Conservation (phyloP, 1,140 invertebrate species). For the Gryllus bimaculatus region DNA sequence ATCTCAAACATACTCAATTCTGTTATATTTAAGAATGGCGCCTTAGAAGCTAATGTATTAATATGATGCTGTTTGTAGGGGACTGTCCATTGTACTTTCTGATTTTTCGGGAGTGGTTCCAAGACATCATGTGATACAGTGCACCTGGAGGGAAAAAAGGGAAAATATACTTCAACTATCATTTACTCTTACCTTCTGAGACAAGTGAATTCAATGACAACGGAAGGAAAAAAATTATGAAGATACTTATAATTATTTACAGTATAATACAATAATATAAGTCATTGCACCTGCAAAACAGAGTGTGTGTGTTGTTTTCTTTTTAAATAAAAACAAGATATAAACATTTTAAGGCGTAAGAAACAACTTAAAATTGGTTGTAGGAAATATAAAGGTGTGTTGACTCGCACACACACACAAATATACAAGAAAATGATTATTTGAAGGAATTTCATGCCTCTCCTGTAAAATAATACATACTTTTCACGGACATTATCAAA, state of each 20-base stretch:
- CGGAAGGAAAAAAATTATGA: neutral
- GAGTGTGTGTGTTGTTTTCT: neutral
- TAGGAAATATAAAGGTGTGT: too few relatives aligned
- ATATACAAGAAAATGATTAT: too few relatives aligned
- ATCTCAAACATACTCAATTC: conserved; percentile 6
- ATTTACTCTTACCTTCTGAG: neutral
- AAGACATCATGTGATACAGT: conserved; percentile 54
- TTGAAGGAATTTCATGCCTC: too few relatives aligned
- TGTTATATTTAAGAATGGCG: neutral
- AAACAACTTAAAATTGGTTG: too few relatives aligned
- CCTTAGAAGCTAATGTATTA: neutral
- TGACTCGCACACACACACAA: too few relatives aligned
- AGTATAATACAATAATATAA: neutral
- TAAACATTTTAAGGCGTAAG: too few relatives aligned
- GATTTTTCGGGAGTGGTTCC: conserved; percentile 44
- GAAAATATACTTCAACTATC: neutral
- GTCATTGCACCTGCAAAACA: neutral
- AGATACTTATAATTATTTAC: neutral
- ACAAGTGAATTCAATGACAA: neutral
- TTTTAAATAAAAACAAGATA: neutral
- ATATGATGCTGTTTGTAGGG: conserved; percentile 10
- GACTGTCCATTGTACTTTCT: conserved; percentile 9
- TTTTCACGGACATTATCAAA: too few relatives aligned
- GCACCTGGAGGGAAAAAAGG: conserved; percentile 9
- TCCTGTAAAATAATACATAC: too few relatives aligned